A percentile compares a stretch with the other conserved stretches of the same genome.
phyloP scores from a whole-genome alignment of 2,113 vertebrate genomes.

The Rousettus leschenaultii region DNA sequence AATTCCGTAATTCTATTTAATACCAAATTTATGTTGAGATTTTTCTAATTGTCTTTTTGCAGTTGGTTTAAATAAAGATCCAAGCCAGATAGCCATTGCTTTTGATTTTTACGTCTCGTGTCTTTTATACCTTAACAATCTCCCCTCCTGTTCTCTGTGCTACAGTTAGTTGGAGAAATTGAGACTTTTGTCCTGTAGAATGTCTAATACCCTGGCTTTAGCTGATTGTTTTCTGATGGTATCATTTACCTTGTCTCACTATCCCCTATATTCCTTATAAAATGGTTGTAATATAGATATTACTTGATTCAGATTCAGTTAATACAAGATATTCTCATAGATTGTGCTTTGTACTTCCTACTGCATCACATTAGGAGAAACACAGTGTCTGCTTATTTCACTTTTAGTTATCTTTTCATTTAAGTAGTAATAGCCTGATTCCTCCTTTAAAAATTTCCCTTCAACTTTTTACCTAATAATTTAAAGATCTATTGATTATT shows the following conservation, averaged over 20 bases:
- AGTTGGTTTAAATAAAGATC: neutral
- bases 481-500: neutral
- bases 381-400: neutral
- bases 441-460: neutral
- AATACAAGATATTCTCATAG: neutral
- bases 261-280: too few relatives aligned
- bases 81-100: neutral
- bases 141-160: neutral
- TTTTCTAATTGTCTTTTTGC: constrained; percentile 9
- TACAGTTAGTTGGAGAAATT: neutral
- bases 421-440: neutral
- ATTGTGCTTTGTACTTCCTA: neutral
- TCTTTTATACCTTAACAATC: neutral
- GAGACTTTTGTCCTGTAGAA: neutral
- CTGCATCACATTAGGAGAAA: neutral
- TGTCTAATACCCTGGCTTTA: neutral
- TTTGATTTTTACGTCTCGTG: neutral
- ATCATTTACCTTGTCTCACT: neutral
- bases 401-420: neutral
- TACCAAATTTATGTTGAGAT: neutral
- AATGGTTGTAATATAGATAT: neutral
- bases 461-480: neutral
- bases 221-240: neutral
- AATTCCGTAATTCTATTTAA: neutral
- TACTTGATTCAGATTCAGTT: neutral